Conservation (phyloP, 2,797 vertebrate species). For the Amblyopsis hoosieri region DNA sequence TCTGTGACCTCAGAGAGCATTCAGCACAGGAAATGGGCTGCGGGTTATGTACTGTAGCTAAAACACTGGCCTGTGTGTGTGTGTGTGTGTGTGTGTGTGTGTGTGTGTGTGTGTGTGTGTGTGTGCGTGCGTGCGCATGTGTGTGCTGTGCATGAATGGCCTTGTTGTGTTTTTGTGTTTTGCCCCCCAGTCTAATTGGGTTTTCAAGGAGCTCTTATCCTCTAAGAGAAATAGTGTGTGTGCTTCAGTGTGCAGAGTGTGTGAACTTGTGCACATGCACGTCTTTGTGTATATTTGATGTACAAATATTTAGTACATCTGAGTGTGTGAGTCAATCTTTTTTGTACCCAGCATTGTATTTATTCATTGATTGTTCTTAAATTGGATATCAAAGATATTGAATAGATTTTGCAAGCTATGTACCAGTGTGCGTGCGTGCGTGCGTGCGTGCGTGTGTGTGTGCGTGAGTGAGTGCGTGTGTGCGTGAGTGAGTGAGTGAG, state of each 20-base stretch:
- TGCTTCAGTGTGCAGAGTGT: slow-evolving; percentile 9
- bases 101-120: slow-evolving; percentile 7
- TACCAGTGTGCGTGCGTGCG: not conserved
- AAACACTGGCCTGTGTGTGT: slow-evolving; percentile 38
- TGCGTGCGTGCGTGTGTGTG: not conserved
- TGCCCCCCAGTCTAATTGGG: slow-evolving; percentile 68
- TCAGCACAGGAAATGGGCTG: slow-evolving; percentile 64
- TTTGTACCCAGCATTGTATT: no score
- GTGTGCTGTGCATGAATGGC: not conserved
- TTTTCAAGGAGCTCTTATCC: slow-evolving; percentile 69
- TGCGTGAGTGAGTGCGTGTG: not conserved
- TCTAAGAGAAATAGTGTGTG: slow-evolving; percentile 45
- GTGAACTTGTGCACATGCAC: slow-evolving; percentile 19
- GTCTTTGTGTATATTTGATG: slow-evolving; percentile 13
- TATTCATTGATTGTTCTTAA: no score
- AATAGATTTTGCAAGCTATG: slow-evolving; percentile 1
- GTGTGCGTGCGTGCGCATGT: slow-evolving; percentile 20
- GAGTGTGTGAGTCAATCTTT: slow-evolving; percentile 28
- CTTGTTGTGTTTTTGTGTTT: slow-evolving; percentile 40
- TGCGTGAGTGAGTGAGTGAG: no score
- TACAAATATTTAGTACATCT: not conserved
- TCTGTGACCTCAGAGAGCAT: slow-evolving; percentile 61
- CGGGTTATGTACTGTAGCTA: slow-evolving; percentile 45
- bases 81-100: slow-evolving; percentile 25
- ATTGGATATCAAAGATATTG: no score